Conservation (phyloP, 2,797 vertebrate species). For the Rhinatrema bivittatum region DNA sequence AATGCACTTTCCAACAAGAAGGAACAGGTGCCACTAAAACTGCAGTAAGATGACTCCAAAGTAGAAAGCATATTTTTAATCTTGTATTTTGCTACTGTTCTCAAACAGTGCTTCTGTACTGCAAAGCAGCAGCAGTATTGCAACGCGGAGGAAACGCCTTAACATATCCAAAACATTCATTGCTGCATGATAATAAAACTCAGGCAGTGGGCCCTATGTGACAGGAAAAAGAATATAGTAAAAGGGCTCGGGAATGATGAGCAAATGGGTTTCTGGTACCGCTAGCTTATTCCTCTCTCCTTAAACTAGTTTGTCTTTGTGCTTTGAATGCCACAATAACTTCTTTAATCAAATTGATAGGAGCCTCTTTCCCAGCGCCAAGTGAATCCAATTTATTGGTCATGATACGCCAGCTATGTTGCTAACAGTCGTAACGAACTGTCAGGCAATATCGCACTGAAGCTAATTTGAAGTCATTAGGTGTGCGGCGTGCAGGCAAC, state of each 20-base stretch:
- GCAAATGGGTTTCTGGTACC: constrained; percentile 58
- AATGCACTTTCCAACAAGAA: too few relatives aligned
- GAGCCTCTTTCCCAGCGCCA: constrained; percentile 79
- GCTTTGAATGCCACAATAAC: constrained; percentile 91
- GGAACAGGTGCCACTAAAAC: too few relatives aligned
- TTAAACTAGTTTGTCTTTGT: constrained; percentile 75
- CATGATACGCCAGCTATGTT: constrained; percentile 88
- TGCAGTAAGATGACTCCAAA: too few relatives aligned
- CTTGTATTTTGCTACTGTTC: too few relatives aligned
- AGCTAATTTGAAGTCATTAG: constrained; percentile 99
- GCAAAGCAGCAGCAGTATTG: too few relatives aligned
- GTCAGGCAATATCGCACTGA: constrained; percentile 89
- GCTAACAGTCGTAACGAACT: constrained; percentile 98
- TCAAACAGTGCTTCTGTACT: too few relatives aligned
- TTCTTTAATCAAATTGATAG: constrained; percentile 98
- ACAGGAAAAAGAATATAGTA: too few relatives aligned
- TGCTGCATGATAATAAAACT: too few relatives aligned
- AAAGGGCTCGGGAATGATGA: constrained; percentile 44
- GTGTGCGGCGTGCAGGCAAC: constrained; percentile 93
- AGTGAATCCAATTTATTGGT: constrained; percentile 97
- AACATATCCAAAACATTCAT: too few relatives aligned
- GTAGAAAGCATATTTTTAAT: too few relatives aligned
- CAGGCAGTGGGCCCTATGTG: too few relatives aligned
- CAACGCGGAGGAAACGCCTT: too few relatives aligned
- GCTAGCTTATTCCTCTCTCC: constrained; percentile 67